A percentile compares a stretch with the other conserved stretches of the same genome.
These are phyloP conservation scores for Pelobates cultripes DNA, from an alignment of 2,797 vertebrate genomes.

Conservation along the genomic window DNA sequence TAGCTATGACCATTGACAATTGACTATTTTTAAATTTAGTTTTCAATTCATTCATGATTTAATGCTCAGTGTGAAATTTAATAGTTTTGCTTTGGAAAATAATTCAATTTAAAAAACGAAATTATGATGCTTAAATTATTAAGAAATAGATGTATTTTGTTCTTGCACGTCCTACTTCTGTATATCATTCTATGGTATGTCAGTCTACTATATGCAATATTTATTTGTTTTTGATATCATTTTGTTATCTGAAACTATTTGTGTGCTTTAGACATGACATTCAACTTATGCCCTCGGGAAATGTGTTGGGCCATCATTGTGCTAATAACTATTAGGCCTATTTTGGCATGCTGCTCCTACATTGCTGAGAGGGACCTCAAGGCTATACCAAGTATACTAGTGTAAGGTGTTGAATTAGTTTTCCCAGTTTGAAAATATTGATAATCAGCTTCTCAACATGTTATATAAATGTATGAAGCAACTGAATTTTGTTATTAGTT, in stretches of 20 bases:
- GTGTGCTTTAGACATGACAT: background rate
- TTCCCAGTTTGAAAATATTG: background rate
- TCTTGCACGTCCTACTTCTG: background rate
- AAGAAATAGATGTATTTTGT: background rate
- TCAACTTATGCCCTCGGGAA: background rate
- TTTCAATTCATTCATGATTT: too few species aligned
- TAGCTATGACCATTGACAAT: too few species aligned
- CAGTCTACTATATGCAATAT: background rate
- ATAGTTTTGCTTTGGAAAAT: too few species aligned
- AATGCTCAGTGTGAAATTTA: too few species aligned
- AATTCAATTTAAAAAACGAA: too few species aligned
- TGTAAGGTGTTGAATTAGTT: background rate
- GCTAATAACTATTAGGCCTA: background rate
- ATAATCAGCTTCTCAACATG: background rate
- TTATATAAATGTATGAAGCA: too few species aligned
- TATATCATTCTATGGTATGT: background rate
- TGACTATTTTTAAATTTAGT: too few species aligned
- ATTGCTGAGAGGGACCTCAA: conserved; percentile 1
- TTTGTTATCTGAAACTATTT: background rate
- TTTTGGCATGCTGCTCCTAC: background rate
- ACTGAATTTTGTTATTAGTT: too few species aligned
- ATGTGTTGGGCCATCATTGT: background rate
- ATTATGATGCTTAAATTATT: too few species aligned
- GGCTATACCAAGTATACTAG: background rate
- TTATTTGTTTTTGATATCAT: background rate